Base-by-base conservation (phyloP, 2,888 invertebrate species). In the Pristionchus mayeri region DNA sequence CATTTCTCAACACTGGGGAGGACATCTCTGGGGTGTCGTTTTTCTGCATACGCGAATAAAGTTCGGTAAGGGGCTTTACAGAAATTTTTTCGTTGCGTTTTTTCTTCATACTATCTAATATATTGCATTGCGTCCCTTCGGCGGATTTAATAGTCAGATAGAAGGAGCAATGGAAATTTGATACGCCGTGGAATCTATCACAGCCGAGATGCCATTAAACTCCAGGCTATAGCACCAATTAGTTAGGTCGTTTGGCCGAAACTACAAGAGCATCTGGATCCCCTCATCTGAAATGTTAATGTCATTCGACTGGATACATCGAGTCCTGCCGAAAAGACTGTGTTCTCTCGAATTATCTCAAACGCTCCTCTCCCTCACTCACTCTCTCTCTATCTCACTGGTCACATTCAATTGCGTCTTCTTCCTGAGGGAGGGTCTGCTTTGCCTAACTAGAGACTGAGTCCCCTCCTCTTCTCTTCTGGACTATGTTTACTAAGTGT, bases 131-230 rank as follows among this genome's bases (percentile, higher is more conserved):
- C 7, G 34, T 63, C 34, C 30, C 63, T 63, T 30, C 34, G 34
- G 63, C 21, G 63, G 63, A 63, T 63, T 34, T 30, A 34, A 30
- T 30, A 13, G 44, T 13, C 13, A 44, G 63, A 63, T 44, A 37
- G 71, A 71, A 40, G 24, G 71, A 71, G 71, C 40, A 71, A 44
- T 71, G 24, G 71, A 71, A 71, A 71, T 44, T n/a, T 6, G 71
- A 71, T 71, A 40, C 71, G 27, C 40, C 44, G 44, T 44, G 44
- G 44, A 24, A 9, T 71, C 71, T 71, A 40, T 71, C 71, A 24
- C 71, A 24, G 71, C 37, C 40, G 71, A 40, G 71, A 24, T 24
- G 71, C 71, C 71, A 71, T 71, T 71, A 71, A 71, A 71, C 71
- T 40, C 40, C 40, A n/a, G 40, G 37, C 37, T 37, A 44, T 27